Evolutionary conservation across 2,113 vertebrate species (phyloP).

Genomic region (Tylochromis polylepis): DNA sequence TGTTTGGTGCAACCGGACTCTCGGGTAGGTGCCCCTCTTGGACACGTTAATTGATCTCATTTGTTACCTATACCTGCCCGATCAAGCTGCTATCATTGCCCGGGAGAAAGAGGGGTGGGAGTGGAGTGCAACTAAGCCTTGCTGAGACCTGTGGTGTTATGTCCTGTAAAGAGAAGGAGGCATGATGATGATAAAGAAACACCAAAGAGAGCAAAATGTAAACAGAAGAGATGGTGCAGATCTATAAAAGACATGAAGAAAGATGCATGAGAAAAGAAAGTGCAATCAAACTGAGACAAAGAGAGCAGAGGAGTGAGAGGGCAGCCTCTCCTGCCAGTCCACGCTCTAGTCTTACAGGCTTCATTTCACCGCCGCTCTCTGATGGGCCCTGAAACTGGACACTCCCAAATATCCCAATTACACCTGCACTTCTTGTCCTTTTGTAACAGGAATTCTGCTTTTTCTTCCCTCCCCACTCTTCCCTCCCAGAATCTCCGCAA

Average conservation of each 20-base stretch:
- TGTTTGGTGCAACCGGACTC: constrained; percentile 88
- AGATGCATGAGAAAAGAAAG: neutral
- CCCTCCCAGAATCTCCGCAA: constrained; percentile 22
- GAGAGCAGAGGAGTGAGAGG: constrained; percentile 55
- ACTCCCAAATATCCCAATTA: constrained; percentile 91
- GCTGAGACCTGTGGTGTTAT: constrained; percentile 61
- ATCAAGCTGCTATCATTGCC: constrained; percentile 83
- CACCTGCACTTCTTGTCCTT: constrained; percentile 88
- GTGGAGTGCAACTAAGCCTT: neutral
- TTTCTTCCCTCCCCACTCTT: neutral
- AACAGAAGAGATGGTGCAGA: neutral
- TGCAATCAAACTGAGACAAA: neutral
- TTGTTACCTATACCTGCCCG: constrained; percentile 93
- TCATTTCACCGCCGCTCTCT: constrained; percentile 80
- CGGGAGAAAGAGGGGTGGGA: neutral
- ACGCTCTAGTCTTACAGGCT: constrained; percentile 83
- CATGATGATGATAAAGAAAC: constrained; percentile 8
- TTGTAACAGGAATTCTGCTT: constrained; percentile 77
- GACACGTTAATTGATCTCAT: constrained; percentile 97
- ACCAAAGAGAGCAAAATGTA: neutral
- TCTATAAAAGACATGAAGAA: neutral
- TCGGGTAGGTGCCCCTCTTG: constrained; percentile 83
- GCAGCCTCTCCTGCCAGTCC: constrained; percentile 38
- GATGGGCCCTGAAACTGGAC: constrained; percentile 84
- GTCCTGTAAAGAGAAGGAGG: constrained; percentile 24